Conservation (phyloP, 2,888 invertebrate species). For the Archips xylosteana region DNA sequence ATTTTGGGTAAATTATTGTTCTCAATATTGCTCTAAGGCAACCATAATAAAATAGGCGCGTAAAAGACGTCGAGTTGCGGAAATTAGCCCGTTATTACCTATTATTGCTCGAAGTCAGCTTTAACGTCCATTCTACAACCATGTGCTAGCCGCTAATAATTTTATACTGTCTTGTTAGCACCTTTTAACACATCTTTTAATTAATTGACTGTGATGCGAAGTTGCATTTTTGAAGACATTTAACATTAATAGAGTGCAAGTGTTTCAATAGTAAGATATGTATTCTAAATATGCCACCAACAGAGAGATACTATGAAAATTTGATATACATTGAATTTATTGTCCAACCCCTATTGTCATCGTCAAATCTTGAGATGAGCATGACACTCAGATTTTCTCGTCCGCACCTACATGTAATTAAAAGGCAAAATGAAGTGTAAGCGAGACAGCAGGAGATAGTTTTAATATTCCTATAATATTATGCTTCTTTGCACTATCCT, state of each 20-base stretch:
- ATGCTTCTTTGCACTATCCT: neutral
- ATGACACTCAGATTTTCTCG: neutral
- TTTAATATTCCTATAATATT: neutral
- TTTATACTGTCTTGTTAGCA: slow-evolving; percentile 20
- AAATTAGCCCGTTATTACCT: too few relatives aligned
- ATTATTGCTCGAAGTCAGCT: neutral
- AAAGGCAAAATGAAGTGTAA: neutral
- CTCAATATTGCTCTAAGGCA: neutral
- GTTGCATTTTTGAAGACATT: slow-evolving; percentile 15
- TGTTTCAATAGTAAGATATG: slow-evolving; percentile 11
- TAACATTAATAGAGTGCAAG: neutral
- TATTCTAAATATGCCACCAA: slow-evolving; percentile 9
- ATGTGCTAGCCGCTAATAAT: slow-evolving; percentile 3
- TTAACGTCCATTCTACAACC: slow-evolving; percentile 15
- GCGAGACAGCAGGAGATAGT: neutral
- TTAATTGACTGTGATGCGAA: slow-evolving; percentile 29
- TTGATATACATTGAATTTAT: neutral
- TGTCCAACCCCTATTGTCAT: neutral
- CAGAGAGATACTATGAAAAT: slow-evolving; percentile 8
- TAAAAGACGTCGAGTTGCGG: too few relatives aligned
- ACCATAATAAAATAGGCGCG: too few relatives aligned
- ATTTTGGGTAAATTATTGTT: slow-evolving; percentile 15
- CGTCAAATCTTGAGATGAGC: neutral
- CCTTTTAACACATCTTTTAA: slow-evolving; percentile 25
- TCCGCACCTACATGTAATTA: neutral